Percentiles rank a stretch among this genome's conserved stretches.
Conservation (phyloP, 2,113 vertebrate genomes). For the Cyprinus carpio region DNA sequence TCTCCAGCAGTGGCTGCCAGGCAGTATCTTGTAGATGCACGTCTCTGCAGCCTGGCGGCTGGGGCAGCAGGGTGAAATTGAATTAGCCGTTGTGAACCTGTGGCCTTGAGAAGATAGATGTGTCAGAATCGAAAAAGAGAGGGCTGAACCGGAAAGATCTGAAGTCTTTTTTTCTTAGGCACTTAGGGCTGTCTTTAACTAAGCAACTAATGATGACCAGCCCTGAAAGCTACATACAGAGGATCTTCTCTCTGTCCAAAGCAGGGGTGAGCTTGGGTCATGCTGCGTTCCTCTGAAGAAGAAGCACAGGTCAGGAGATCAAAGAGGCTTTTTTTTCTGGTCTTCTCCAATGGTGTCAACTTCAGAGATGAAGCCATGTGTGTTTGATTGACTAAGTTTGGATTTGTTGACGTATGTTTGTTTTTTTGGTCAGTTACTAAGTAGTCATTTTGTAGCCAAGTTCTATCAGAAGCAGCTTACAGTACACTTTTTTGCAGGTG, state of each 20-base stretch:
- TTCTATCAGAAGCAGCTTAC: background rate
- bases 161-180: conserved; percentile 25
- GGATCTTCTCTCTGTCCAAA: conserved; percentile 69
- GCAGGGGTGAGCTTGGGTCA: conserved; percentile 69
- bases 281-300: conserved; percentile 66
- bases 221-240: conserved; percentile 69
- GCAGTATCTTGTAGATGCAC: conserved; percentile 73
- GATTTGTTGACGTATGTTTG: background rate
- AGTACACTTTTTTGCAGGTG: background rate
- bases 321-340: conserved; percentile 70
- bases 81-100: conserved; percentile 72
- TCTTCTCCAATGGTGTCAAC: conserved; percentile 30
- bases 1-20: conserved; percentile 63
- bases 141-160: conserved; percentile 51
- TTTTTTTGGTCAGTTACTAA: background rate
- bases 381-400: conserved; percentile 40
- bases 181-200: conserved; percentile 43
- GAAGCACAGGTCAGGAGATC: conserved; percentile 76
- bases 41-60: conserved; percentile 69
- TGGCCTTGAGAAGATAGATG: conserved; percentile 25
- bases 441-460: background rate
- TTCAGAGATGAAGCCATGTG: conserved; percentile 49
- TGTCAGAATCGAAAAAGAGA: conserved; percentile 58
- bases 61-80: conserved; percentile 70
- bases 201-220: conserved; percentile 40